Conservation (phyloP, 2,797 vertebrate species). For the Chrosomus eos region DNA sequence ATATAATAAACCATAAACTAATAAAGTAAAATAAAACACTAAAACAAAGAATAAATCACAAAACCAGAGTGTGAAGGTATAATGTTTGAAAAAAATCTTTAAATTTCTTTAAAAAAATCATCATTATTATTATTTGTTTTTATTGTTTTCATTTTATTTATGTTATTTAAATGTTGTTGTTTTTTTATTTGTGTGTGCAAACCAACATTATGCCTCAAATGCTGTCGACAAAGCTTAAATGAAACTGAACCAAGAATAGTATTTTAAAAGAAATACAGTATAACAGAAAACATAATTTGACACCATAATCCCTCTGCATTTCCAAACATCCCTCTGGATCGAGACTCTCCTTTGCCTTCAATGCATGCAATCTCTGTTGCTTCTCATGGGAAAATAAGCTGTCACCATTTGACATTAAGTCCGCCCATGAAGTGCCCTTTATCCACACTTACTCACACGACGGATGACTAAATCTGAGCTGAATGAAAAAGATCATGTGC, state of each 20-base stretch:
- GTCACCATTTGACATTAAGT: constrained; percentile 61
- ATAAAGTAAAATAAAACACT: no score
- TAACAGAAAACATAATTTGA: background rate
- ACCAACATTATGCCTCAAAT: background rate
- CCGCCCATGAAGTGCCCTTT: constrained; percentile 71
- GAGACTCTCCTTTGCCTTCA: background rate
- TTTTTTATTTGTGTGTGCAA: background rate
- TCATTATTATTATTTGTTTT: no score
- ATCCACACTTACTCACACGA: constrained; percentile 53
- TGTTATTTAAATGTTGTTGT: no score
- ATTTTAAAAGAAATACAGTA: background rate
- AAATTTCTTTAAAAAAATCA: no score
- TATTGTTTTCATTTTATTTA: background rate
- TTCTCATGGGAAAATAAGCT: constrained; percentile 51
- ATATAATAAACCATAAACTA: no score
- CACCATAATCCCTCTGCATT: background rate
- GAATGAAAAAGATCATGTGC: background rate
- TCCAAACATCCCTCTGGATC: constrained; percentile 10
- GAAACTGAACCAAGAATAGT: background rate
- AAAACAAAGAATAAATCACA: no score
- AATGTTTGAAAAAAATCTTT: no score
- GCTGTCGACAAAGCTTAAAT: background rate
- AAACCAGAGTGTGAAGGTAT: no score
- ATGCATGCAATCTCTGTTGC: background rate
- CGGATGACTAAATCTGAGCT: constrained; percentile 23